phyloP scores from a whole-genome alignment of 2,797 vertebrate genomes.

The Gila robusta region DNA sequence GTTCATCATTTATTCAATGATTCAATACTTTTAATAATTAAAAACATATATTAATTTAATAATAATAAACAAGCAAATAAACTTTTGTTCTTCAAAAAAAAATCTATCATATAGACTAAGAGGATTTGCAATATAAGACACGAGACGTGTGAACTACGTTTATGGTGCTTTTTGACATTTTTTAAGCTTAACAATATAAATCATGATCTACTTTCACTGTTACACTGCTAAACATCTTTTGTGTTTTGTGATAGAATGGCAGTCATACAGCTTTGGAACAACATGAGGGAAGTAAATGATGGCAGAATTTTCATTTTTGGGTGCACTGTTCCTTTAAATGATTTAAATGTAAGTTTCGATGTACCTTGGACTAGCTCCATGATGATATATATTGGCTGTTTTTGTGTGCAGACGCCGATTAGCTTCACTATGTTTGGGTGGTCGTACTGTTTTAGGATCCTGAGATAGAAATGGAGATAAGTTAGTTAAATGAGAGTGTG shows the following conservation, averaged over 20 bases:
- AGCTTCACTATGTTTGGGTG: constrained; percentile 96
- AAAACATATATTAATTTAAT: not conserved
- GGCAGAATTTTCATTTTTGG: not conserved
- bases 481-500: not conserved
- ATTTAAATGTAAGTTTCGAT: constrained; percentile 8
- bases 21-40: not conserved
- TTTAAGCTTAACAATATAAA: not conserved
- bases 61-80: not conserved
- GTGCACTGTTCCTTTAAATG: not conserved
- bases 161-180: not conserved
- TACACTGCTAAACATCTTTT: not conserved
- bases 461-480: constrained; percentile 63
- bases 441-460: constrained; percentile 95
- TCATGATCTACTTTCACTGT: not conserved
- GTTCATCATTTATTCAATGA: not conserved
- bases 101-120: not conserved
- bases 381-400: constrained; percentile 96
- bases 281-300: not conserved
- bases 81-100: not conserved
- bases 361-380: constrained; percentile 96
- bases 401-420: constrained; percentile 96
- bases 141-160: no score
- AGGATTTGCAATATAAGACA: not conserved
- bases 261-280: not conserved
- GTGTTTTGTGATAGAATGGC: not conserved